These are phyloP conservation scores for Ictidomys tridecemlineatus DNA, from an alignment of 2,113 vertebrate species.

Conservation along the genomic window DNA sequence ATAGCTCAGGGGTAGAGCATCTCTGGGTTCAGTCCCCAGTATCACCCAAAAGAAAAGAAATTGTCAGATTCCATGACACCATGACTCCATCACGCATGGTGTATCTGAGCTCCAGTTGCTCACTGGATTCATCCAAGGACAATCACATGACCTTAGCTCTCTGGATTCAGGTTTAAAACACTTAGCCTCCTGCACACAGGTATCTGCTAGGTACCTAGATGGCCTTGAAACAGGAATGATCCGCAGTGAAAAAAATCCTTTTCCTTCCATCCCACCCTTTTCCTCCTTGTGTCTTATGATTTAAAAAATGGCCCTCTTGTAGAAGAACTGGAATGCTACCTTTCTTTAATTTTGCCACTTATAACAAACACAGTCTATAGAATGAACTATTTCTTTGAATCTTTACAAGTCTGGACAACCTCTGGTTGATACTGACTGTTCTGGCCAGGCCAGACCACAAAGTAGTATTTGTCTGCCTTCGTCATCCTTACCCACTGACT, in stretches of 20 bases:
- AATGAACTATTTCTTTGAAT: slow-evolving; percentile 17
- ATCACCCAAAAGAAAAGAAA: background rate
- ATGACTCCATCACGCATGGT: background rate
- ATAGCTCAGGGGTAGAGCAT: too few relatives aligned
- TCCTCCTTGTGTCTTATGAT: background rate
- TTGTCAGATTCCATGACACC: background rate
- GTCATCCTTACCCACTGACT: background rate
- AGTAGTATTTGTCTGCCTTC: background rate
- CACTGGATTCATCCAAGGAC: background rate
- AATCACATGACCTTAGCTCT: background rate
- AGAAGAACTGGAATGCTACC: background rate
- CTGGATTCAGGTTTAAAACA: background rate
- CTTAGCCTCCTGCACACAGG: background rate
- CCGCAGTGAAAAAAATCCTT: background rate
- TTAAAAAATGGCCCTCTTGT: background rate
- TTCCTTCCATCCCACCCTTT: background rate
- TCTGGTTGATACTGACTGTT: background rate
- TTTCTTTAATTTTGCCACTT: background rate
- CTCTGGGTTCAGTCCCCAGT: too few relatives aligned
- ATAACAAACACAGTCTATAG: background rate
- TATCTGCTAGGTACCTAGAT: background rate
- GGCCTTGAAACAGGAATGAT: background rate
- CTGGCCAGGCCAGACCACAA: background rate
- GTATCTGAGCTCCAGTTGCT: background rate
- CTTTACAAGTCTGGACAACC: background rate